A percentile compares a stretch with the other conserved stretches of the same genome.
Evolutionary conservation across 2,113 vertebrate genomes (phyloP).

Genomic region (Anolis sagrei): DNA sequence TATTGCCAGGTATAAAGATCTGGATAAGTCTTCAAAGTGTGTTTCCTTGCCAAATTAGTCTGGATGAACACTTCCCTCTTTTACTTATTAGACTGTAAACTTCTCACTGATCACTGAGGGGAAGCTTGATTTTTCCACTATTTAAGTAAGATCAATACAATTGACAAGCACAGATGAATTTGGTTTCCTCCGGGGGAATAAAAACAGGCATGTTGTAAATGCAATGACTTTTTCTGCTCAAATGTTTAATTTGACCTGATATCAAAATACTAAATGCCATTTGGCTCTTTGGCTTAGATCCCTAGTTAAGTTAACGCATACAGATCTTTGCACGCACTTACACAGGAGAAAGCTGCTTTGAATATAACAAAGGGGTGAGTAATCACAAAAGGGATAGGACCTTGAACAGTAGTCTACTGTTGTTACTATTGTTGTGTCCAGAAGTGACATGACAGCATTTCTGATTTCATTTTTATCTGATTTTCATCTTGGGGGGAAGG

Average conservation of each 20-base stretch:
- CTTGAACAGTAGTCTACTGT: neutral
- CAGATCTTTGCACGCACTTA: neutral
- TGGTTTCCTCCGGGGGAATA: conserved; percentile 14
- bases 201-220: neutral
- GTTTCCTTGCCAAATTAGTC: conserved; percentile 10
- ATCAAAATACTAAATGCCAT: neutral
- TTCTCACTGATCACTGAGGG: neutral
- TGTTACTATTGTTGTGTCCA: no score
- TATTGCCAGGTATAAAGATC: neutral
- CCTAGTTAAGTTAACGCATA: neutral
- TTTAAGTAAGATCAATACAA: conserved; percentile 22
- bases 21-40: conserved; percentile 1
- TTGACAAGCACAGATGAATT: conserved; percentile 17
- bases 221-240: neutral
- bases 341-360: neutral
- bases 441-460: no score
- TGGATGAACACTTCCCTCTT: conserved; percentile 19
- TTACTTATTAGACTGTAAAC: conserved; percentile 17
- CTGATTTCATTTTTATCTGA: no score
- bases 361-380: neutral
- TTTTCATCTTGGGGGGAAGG: no score
- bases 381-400: neutral
- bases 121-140: conserved; percentile 21
- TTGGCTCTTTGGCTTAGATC: neutral
- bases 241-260: neutral